Evolutionary conservation across 2,797 vertebrate genomes (phyloP), one percentile per base, ranked within the genome.

Genomic region (Apodemus agrarius): DNA sequence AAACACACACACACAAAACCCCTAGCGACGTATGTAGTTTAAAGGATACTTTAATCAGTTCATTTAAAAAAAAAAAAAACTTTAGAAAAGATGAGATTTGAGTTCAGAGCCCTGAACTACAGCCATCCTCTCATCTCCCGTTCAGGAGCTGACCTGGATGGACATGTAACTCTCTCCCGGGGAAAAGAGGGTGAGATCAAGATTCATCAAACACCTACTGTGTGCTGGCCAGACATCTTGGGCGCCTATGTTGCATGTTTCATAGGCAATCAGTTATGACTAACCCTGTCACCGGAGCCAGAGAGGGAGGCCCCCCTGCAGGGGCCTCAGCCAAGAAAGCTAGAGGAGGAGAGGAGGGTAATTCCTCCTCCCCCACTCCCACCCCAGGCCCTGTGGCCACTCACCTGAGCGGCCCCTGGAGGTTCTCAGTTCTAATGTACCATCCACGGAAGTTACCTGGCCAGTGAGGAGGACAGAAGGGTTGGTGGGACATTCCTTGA

Each of bases 381-480:
- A 24, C 22, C 17, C 7, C 0, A 0, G 2, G 59, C 24, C 54
- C 76, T 1, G 54, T 3, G 13, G 61, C 17, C 6, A 63, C 97
- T 95, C 90, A 98, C 98, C 98, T 98, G 87, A 80, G 63, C 85
- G 86, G 16, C 19, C 80, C 78, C 1, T 98, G 99, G 52, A 99
- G 98, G 21, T 94, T 88, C 75, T 99, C 99, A 0, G 72, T 97
- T 3, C 75, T 98, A 0, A 98, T 99, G 87, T 95, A 98, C 99
- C 99, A 99, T 69, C 98, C 98, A 0, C 78, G 98, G 97, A 99
- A 99, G 98, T 99, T 98, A 52, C 99, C 99, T 98, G 90, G 67
- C 31, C 3, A 54, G 81, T 13, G n/a, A 61, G 31, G 57, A 57
- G 29, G 40, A 40, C 19, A 5, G 9, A 13, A 65, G 43, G 10